Base-by-base conservation (phyloP, 2,113 vertebrate genomes). In the Rousettus leschenaultii region DNA sequence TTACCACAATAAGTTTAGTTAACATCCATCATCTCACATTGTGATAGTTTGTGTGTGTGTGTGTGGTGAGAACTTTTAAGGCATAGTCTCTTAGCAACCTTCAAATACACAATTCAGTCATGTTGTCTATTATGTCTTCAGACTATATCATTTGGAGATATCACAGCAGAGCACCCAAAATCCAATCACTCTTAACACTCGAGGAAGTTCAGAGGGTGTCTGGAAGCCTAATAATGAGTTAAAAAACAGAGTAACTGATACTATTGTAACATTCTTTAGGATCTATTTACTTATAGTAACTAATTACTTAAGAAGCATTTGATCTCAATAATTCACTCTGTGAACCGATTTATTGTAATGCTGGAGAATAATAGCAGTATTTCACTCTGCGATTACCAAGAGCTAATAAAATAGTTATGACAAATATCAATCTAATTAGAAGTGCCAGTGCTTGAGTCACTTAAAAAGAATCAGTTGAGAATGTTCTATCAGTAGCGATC, bases 361-460 rank as follows among this genome's bases (percentile, higher is more conserved):
- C 19, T 75, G 6, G n/a, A 86, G 75, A 78, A 18, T 61, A 87
- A 96, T 28, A 40, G 24, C 65, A 86, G 61, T 73, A 93, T 91
- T 86, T 95, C 91, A 91, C 45, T 89, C 35, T 93, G 57, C 70
- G 74, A 97, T 79, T 91, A 86, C 19, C 21, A 87, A 65, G 53
- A 94, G 18, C 75, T 86, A 95, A 78, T 92, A 55, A 94, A 92
- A 79, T 71, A 95, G 40, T 83, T 91, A 77, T 86, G 95, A 82
- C 45, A 95, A 94, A 95, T 70, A 79, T 66, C 73, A 93, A 59
- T 94, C 55, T 70, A 70, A 94, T 90, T 74, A 33, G 55, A 92
- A 88, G n/a, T 28, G 33, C 7, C 79, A 70, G 38, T 68, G 43
- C 45, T 55, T 73, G 61, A 88, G 33, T 88, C 65, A 88, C 73